Conservation (phyloP, 1,140 invertebrate genomes). For the Procambarus clarkii region DNA sequence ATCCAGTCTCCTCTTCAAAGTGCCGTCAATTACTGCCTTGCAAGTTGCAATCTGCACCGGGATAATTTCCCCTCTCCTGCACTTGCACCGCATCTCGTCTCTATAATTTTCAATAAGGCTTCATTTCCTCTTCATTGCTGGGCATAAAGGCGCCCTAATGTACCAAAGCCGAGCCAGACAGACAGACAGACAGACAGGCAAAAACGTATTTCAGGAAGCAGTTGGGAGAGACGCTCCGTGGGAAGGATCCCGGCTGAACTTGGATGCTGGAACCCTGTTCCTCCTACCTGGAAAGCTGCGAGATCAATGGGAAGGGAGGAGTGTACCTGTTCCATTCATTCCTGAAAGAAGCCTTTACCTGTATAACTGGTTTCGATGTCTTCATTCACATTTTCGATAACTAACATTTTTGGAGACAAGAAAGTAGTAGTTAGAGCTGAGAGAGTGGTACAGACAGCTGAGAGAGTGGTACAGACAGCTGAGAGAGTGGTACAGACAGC, state of each 20-base stretch:
- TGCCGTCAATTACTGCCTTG: constrained; percentile 12
- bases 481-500: too few relatives aligned
- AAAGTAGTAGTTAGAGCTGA: too few relatives aligned
- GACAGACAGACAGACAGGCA: background rate
- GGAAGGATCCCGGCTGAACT: background rate
- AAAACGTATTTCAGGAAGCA: background rate
- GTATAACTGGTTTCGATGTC: too few relatives aligned
- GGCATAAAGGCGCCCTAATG: background rate
- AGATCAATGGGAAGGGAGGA: too few relatives aligned
- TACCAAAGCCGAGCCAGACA: constrained; percentile 1
- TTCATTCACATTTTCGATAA: too few relatives aligned
- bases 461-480: too few relatives aligned
- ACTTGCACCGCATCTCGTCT: background rate
- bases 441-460: too few relatives aligned
- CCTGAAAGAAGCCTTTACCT: too few relatives aligned
- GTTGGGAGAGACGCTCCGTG: background rate
- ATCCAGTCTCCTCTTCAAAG: background rate
- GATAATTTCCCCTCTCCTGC: constrained; percentile 11
- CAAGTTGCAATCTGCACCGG: constrained; percentile 18
- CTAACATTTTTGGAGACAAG: too few relatives aligned
- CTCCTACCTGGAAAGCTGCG: too few relatives aligned
- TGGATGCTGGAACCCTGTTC: background rate
- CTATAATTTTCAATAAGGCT: constrained; percentile 29
- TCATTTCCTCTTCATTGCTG: constrained; percentile 3
- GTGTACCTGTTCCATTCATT: too few relatives aligned